These are phyloP conservation scores for Nomada goodeniana DNA, from an alignment of 2,888 invertebrate genomes.

Conservation along the genomic window DNA sequence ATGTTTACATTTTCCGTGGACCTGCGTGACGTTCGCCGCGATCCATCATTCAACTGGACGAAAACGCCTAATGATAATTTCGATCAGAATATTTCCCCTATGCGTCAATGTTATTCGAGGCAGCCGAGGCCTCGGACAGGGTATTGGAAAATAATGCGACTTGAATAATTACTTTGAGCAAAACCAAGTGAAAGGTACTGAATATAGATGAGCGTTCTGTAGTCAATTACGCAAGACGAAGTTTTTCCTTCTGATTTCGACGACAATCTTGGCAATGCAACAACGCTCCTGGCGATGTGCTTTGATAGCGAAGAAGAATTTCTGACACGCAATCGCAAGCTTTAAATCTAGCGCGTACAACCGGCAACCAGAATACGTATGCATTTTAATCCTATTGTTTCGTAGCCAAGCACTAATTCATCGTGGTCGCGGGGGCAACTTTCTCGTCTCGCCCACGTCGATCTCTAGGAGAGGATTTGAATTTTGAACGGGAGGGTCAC, in stretches of 20 bases:
- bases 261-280: background rate
- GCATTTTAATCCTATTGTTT: constrained; percentile 68
- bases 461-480: constrained; percentile 68
- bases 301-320: background rate
- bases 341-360: constrained; percentile 2
- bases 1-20: too few species aligned
- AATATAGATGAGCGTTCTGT: too few species aligned
- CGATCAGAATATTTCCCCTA: too few species aligned
- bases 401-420: constrained; percentile 48
- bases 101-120: too few species aligned
- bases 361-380: constrained; percentile 5
- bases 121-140: too few species aligned
- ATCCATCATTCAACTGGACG: too few species aligned
- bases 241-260: background rate
- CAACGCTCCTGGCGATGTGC: background rate
- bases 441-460: constrained; percentile 60
- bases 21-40: too few species aligned
- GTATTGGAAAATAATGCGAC: too few species aligned
- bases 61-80: too few species aligned
- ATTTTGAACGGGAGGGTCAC: constrained; percentile 56
- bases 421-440: constrained; percentile 29
- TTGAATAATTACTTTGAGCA: too few species aligned
- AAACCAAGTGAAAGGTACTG: too few species aligned
- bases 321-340: background rate
- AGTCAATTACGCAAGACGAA: background rate